Evolutionary conservation across 2,797 vertebrate species (phyloP).

Genomic region (Enoplosus armatus): DNA sequence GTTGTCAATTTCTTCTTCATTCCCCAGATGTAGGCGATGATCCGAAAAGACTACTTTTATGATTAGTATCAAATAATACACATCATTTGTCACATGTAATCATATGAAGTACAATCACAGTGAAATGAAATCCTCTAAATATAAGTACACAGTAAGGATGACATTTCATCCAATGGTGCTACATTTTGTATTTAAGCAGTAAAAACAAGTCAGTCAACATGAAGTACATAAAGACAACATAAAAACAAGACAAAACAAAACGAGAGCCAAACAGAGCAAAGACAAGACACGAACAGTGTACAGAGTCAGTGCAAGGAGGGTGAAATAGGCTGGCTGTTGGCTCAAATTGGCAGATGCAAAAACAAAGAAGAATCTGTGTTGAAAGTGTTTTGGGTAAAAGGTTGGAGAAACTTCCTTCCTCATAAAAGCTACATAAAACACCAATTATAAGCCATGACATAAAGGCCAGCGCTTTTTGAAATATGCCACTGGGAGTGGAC

Average conservation of each 20-base stretch:
- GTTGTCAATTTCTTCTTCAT: too few relatives aligned
- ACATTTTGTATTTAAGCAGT: not conserved
- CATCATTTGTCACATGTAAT: too few relatives aligned
- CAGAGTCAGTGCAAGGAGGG: not conserved
- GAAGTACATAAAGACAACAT: too few relatives aligned
- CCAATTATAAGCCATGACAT: not conserved
- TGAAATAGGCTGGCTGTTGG: not conserved
- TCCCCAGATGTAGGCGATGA: too few relatives aligned
- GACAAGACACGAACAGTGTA: not conserved
- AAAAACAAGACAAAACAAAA: not conserved
- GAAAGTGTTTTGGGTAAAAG: not conserved
- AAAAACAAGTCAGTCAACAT: not conserved
- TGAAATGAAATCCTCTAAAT: too few relatives aligned
- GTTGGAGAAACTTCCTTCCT: not conserved
- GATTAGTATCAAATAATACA: too few relatives aligned
- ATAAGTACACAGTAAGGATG: not conserved
- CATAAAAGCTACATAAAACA: not conserved
- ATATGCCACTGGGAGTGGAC: constrained; percentile 37
- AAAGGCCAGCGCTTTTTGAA: constrained; percentile 57
- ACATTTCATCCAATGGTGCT: not conserved
- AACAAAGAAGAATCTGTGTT: not conserved
- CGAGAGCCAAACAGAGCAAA: not conserved
- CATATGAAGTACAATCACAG: too few relatives aligned
- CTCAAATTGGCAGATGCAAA: not conserved
- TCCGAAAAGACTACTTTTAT: too few relatives aligned